Evolutionary conservation across 2,888 invertebrate species (phyloP).

Genomic region (Tromatobia lineatoria): DNA sequence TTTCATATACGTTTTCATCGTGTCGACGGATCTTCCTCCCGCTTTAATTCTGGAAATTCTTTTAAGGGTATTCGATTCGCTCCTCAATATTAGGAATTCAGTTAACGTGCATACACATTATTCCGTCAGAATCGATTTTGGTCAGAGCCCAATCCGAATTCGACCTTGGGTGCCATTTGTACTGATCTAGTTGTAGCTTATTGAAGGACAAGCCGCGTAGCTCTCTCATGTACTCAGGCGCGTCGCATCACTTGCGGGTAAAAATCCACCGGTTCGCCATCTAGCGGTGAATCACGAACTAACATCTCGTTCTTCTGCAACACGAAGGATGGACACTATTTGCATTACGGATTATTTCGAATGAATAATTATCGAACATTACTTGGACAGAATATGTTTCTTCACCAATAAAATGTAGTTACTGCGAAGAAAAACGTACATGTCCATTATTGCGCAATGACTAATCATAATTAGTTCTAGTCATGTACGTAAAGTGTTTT

Average conservation of each 20-base stretch:
- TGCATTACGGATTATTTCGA: no score
- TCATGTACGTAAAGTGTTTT: no score
- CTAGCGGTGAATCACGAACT: slow-evolving; percentile 5
- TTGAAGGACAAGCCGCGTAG: not conserved
- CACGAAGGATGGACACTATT: no score
- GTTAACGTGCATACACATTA: not conserved
- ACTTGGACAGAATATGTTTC: no score
- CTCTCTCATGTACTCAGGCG: not conserved
- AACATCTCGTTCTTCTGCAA: not conserved
- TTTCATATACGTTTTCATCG: not conserved
- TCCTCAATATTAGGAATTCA: not conserved
- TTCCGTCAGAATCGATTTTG: not conserved
- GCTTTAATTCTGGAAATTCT: not conserved
- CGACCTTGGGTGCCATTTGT: not conserved
- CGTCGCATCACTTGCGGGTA: not conserved
- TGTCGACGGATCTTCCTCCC: not conserved
- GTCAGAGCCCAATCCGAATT: not conserved
- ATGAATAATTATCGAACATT: no score
- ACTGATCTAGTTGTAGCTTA: not conserved
- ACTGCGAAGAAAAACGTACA: no score
- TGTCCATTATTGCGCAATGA: no score
- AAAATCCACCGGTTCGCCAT: not conserved
- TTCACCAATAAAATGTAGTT: no score
- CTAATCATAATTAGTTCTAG: no score
- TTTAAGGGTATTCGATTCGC: not conserved